Percentiles rank a stretch among this genome's conserved stretches.
phyloP scores from a whole-genome alignment of 2,113 vertebrate species.

The Sialia sialis region DNA sequence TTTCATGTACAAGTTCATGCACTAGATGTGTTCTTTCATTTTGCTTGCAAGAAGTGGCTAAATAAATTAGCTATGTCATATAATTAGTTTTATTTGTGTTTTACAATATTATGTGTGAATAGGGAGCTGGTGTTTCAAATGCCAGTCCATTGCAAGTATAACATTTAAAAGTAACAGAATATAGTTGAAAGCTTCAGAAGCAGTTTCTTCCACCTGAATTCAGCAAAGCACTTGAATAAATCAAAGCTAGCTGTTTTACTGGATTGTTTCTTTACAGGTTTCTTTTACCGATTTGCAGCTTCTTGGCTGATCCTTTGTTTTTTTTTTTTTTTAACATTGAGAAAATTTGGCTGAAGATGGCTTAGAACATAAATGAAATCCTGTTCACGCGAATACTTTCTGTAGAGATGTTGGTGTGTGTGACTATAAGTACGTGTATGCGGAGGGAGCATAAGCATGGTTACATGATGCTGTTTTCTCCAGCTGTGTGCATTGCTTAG shows the following conservation, averaged over 20 bases:
- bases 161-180: background rate
- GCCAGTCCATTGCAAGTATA: background rate
- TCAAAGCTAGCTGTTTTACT: background rate
- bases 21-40: slow-evolving; percentile 26
- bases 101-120: background rate
- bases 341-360: background rate
- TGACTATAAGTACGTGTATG: background rate
- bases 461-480: background rate
- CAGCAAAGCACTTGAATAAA: background rate
- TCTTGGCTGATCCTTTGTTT: background rate
- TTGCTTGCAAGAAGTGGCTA: slow-evolving; percentile 2
- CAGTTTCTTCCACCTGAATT: background rate
- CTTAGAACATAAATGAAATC: background rate
- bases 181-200: background rate
- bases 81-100: slow-evolving; percentile 45
- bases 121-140: background rate
- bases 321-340: background rate
- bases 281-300: background rate
- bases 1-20: slow-evolving; percentile 12
- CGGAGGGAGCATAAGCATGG: background rate
- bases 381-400: background rate
- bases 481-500: background rate
- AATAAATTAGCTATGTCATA: slow-evolving; percentile 31
- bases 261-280: background rate
- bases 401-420: background rate